Base-by-base conservation (phyloP, 1,140 invertebrate species). In the Proctacanthus coquilletti region DNA sequence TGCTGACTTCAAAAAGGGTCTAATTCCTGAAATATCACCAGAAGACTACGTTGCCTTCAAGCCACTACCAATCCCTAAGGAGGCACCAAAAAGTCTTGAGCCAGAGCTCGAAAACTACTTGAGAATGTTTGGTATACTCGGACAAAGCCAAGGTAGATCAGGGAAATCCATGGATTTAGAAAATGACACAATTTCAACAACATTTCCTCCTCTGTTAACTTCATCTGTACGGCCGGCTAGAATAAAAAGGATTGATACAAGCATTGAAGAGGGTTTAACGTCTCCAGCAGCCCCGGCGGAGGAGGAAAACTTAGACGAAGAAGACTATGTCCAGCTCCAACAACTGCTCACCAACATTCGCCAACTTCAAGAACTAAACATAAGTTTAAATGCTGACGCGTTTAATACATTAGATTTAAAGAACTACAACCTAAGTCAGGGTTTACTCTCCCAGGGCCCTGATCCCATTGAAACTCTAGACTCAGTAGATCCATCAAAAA, bases 341-440 rank as follows among this genome's bases (percentile, higher is more conserved):
- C 52, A 60, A 27, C 45, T 61, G 27, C 53, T 61, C 21, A 53
- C 50, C 33, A 51, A 53, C 15, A 52, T 57, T 31, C 50, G 52
- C 45, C 42, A 54, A 36, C 44, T 56, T 32, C 56, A 66, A 37
- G 50, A 56, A 34, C 42, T 65, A 4, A 68, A 67, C 36, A 50
- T 62, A 0, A 65, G 55, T 6, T 43, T 61, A 2, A 52, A 51
- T 9, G 46, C 50, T 42, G 52, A 58, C 27, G 45, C 56, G 35
- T 38, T 60, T 19, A 43, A 55, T 29, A 38, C 49, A 42, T 35
- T 52, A 5, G 48, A 60, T 39, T 38, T 49, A 21, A 42, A 48
- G n/a, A 45, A 47, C 23, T 41, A 57, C 6, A 53, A 51, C 38
- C 44, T 60, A 2, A 56, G 52, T 39, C 34, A 41, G 17, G 19